A percentile compares a stretch with the other conserved stretches of the same genome.
Conservation (phyloP, 2,797 vertebrate genomes). For the Pseudomugil gertrudae region DNA sequence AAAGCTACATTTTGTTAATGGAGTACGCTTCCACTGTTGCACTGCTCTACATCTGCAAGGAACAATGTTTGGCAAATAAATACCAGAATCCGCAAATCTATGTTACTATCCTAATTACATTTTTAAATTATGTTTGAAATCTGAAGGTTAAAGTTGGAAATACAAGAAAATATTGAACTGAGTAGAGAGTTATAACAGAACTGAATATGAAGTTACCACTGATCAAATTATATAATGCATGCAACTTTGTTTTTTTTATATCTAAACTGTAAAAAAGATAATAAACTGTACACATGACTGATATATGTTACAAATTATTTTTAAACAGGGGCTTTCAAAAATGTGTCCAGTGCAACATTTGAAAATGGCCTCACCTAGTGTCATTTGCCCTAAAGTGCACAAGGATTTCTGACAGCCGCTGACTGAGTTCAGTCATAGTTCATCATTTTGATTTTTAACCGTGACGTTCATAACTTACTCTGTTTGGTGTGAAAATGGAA, state of each 20-base stretch:
- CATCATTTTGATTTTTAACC: background rate
- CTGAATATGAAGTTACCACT: no score
- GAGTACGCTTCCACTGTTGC: background rate
- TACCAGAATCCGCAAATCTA: no score
- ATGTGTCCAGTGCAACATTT: background rate
- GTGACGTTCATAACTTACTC: background rate
- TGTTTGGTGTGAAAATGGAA: no score
- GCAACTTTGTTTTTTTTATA: no score
- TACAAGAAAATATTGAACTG: no score
- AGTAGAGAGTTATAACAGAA: no score
- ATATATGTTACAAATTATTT: no score
- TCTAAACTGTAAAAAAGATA: background rate
- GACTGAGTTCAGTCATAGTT: background rate
- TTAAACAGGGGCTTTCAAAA: background rate
- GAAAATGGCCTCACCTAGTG: background rate
- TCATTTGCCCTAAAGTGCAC: background rate
- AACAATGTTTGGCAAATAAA: background rate
- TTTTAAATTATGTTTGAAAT: background rate
- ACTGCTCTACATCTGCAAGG: background rate
- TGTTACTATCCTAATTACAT: background rate
- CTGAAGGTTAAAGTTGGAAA: background rate
- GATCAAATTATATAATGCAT: no score
- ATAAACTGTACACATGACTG: no score
- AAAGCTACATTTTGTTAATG: background rate
- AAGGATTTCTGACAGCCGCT: background rate